These are phyloP conservation scores for Spermophilus dauricus DNA, from an alignment of 2,113 vertebrate genomes.

Conservation along the genomic window DNA sequence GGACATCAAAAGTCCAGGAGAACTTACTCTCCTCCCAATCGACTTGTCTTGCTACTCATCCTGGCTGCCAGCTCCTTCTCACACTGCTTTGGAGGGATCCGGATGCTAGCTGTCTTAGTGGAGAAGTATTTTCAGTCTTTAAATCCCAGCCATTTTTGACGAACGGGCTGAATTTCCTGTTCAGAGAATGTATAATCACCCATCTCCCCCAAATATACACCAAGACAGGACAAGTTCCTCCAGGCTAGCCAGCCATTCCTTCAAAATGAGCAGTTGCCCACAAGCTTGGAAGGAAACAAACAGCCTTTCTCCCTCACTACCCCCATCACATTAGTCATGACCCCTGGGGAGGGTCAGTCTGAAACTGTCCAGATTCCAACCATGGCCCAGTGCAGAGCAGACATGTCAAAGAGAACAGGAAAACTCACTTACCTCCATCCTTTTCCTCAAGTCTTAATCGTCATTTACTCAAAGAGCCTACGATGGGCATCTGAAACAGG, in stretches of 20 bases:
- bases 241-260: background rate
- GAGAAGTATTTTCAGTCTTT: constrained; percentile 27
- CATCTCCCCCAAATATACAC: constrained; percentile 26
- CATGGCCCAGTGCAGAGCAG: background rate
- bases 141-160: constrained; percentile 43
- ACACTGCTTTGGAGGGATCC: background rate
- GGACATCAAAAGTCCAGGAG: background rate
- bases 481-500: background rate
- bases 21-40: background rate
- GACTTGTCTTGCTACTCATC: background rate
- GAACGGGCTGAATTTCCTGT: background rate
- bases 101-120: background rate
- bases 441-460: background rate
- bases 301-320: background rate
- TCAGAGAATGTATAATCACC: constrained; percentile 9
- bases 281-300: background rate
- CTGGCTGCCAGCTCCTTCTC: background rate
- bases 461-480: background rate
- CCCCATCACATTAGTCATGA: background rate
- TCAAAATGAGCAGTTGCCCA: background rate
- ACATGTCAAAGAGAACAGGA: background rate
- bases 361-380: background rate
- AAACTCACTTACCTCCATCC: background rate
- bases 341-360: background rate
- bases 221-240: constrained; percentile 33